Percentiles rank a stretch among this genome's conserved stretches.
phyloP scores from a whole-genome alignment of 2,888 invertebrate species.

The Dolichopus griseipennis region DNA sequence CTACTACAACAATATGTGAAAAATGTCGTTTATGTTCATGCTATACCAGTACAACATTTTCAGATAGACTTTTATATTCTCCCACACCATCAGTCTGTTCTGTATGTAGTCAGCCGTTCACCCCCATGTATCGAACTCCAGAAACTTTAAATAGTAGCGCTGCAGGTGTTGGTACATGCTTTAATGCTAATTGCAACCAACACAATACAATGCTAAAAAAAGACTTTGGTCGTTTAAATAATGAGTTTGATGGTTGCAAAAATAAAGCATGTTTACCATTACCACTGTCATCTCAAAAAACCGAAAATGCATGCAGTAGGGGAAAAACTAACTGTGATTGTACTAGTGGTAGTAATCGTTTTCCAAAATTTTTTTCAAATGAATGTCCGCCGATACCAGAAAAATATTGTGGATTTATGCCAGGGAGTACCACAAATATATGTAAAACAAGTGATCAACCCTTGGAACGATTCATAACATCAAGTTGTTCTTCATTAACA shows the following conservation, averaged over 20 bases:
- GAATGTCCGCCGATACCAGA: not conserved
- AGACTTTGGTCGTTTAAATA: not conserved
- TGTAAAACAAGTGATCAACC: not conserved
- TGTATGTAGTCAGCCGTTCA: not conserved
- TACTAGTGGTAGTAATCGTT: not conserved
- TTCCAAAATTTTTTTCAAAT: not conserved
- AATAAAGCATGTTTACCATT: not conserved
- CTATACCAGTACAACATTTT: not conserved
- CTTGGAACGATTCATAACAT: not conserved
- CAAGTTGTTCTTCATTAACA: not conserved
- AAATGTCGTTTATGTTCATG: conserved; percentile 3
- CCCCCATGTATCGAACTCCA: not conserved
- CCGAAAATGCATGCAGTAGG: not conserved
- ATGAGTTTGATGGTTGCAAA: not conserved
- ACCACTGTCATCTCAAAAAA: not conserved
- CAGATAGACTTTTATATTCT: not conserved
- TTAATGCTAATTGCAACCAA: not conserved
- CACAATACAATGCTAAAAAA: not conserved
- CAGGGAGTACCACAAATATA: not conserved
- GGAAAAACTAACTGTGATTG: not conserved
- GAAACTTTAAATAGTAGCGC: not conserved
- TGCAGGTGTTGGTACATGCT: not conserved
- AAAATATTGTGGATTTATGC: conserved; percentile 3
- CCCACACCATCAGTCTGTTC: not conserved
- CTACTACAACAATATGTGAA: not conserved